Conservation (phyloP, 2,888 invertebrate genomes). For the Encarsia formosa region DNA sequence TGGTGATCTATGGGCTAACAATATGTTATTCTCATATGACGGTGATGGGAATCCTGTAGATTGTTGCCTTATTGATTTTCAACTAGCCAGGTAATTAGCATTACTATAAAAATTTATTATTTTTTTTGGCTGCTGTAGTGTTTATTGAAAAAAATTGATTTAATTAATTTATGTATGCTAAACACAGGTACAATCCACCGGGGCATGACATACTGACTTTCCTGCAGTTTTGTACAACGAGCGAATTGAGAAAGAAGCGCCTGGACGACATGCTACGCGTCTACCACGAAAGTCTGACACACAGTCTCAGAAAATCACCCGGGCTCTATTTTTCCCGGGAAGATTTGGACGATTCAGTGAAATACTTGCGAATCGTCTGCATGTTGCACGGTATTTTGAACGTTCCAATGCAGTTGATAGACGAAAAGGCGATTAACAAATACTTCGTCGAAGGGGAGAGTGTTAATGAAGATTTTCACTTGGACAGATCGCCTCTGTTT, state of each 20-base stretch:
- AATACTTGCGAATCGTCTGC: conserved; percentile 34
- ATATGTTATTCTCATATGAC: conserved; percentile 45
- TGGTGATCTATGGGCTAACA: conserved; percentile 49
- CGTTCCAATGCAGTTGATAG: conserved; percentile 38
- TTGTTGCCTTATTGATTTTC: conserved; percentile 47
- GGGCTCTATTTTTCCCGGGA: conserved; percentile 32
- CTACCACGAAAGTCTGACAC: conserved; percentile 37
- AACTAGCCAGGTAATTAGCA: conserved; percentile 56
- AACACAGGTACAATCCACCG: conserved; percentile 41
- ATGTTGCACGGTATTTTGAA: conserved; percentile 37
- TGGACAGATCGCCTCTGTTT: conserved; percentile 38
- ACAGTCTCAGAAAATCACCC: conserved; percentile 28
- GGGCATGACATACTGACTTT: conserved; percentile 45
- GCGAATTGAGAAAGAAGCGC: conserved; percentile 34
- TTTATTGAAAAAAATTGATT: too few species aligned
- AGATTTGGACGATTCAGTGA: conserved; percentile 34
- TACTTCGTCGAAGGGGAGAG: conserved; percentile 35
- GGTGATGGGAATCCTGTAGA: conserved; percentile 34
- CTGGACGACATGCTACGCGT: conserved; percentile 34
- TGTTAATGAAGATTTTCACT: conserved; percentile 33
- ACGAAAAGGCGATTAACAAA: conserved; percentile 33
- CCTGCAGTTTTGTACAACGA: conserved; percentile 43
- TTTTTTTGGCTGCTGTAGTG: too few species aligned
- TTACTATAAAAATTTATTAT: too few species aligned
- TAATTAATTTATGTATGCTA: too few species aligned